Percentiles rank a stretch among this genome's conserved stretches.
These are phyloP conservation scores for Andrena minutula DNA, from an alignment of 2,888 invertebrate species.

Conservation along the genomic window DNA sequence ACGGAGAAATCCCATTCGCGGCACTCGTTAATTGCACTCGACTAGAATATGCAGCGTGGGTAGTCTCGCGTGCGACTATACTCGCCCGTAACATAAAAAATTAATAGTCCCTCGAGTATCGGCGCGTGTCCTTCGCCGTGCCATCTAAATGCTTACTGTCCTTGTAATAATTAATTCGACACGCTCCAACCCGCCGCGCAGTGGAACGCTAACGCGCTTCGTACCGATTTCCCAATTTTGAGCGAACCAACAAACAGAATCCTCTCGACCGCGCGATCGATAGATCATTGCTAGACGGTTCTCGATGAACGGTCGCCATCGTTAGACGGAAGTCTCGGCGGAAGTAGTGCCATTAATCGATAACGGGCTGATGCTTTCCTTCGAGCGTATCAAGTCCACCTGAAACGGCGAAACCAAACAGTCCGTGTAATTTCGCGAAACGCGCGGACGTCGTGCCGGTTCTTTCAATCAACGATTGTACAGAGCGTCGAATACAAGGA, in stretches of 20 bases:
- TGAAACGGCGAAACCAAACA: constrained; percentile 70
- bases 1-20: not conserved
- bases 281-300: constrained; percentile 7
- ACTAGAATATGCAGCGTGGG: constrained; percentile 5
- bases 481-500: not conserved
- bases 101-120: constrained; percentile 12
- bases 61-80: not conserved
- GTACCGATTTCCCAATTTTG: not conserved
- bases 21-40: constrained; percentile 39
- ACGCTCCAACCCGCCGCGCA: too few relatives aligned
- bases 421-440: constrained; percentile 14
- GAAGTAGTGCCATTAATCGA: constrained; percentile 82
- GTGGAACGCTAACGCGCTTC: too few relatives aligned
- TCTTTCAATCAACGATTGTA: not conserved
- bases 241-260: not conserved
- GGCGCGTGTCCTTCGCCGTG: not conserved
- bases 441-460: too few relatives aligned
- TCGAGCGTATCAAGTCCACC: constrained; percentile 83
- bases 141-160: not conserved
- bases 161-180: not conserved
- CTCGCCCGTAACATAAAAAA: not conserved
- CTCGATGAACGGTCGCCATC: constrained; percentile 32
- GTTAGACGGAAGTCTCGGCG: constrained; percentile 82
- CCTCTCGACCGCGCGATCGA: not conserved
- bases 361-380: constrained; percentile 79